Percentiles rank a stretch among this genome's conserved stretches.
These are phyloP conservation scores for Lucilia cuprina DNA, from an alignment of 1,140 invertebrate species.

Conservation along the genomic window DNA sequence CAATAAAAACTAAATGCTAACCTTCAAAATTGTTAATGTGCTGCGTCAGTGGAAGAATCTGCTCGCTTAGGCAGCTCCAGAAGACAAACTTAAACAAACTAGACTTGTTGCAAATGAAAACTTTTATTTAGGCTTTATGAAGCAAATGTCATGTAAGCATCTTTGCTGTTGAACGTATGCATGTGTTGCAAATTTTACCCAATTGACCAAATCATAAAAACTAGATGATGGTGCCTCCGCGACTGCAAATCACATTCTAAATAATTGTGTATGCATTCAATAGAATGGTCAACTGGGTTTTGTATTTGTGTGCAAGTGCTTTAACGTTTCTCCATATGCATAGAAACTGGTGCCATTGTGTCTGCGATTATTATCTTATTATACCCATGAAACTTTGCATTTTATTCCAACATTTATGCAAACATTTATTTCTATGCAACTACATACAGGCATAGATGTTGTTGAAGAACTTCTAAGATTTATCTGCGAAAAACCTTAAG, in stretches of 20 bases:
- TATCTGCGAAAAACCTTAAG: not conserved
- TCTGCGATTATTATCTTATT: conserved; percentile 29
- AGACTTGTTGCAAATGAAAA: not conserved
- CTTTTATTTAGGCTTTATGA: not conserved
- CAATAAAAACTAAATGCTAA: not conserved
- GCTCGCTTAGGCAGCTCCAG: too few relatives aligned
- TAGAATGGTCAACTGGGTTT: too few relatives aligned
- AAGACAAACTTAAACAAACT: not conserved
- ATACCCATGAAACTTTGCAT: not conserved
- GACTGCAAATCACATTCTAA: too few relatives aligned
- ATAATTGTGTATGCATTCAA: too few relatives aligned
- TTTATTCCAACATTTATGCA: not conserved
- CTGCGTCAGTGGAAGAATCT: too few relatives aligned
- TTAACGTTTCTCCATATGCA: not conserved
- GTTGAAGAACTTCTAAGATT: not conserved
- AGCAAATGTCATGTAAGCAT: too few relatives aligned
- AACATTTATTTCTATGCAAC: not conserved
- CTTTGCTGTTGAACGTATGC: too few relatives aligned
- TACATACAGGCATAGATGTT: not conserved
- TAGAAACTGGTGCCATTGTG: conserved; percentile 17
- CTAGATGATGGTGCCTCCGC: too few relatives aligned
- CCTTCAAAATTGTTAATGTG: not conserved
- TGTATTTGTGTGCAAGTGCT: too few relatives aligned
- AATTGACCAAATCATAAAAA: too few relatives aligned
- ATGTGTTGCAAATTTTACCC: too few relatives aligned